phyloP scores from a whole-genome alignment of 2,797 vertebrate genomes.

The Sebastes matsubarae region DNA sequence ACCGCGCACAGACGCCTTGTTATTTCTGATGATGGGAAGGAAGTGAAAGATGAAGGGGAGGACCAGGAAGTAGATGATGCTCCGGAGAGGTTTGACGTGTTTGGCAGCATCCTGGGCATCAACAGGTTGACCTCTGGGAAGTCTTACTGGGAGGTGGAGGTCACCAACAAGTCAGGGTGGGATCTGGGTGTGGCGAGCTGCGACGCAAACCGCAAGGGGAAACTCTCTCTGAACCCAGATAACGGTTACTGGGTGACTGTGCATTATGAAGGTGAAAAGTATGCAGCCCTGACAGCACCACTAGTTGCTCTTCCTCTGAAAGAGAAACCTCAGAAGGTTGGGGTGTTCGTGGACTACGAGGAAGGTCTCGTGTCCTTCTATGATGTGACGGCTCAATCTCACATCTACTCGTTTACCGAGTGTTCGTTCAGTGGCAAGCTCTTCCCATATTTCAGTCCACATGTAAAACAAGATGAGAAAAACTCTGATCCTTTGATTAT shows the following conservation, averaged over 20 bases:
- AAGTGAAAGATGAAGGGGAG: conserved; percentile 54
- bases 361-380: conserved; percentile 67
- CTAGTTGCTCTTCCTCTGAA: not conserved
- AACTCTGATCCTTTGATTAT: conserved; percentile 60
- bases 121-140: conserved; percentile 34
- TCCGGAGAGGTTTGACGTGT: conserved; percentile 45
- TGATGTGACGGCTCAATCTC: conserved; percentile 30
- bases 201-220: conserved; percentile 35
- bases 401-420: conserved; percentile 55
- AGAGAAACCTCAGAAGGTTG: conserved; percentile 50
- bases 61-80: not conserved
- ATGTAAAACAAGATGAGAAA: conserved; percentile 8
- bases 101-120: conserved; percentile 40
- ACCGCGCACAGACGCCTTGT: conserved; percentile 35
- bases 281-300: conserved; percentile 28
- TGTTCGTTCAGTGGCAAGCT: conserved; percentile 46
- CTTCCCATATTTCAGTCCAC: conserved; percentile 71
- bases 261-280: conserved; percentile 54
- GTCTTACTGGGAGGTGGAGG: conserved; percentile 60
- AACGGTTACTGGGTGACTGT: conserved; percentile 61
- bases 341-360: conserved; percentile 65
- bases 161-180: conserved; percentile 50
- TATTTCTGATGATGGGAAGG: conserved; percentile 40
- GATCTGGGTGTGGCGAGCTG: conserved; percentile 56
- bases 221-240: conserved; percentile 37